Evolutionary conservation across 2,888 invertebrate species (phyloP).

Genomic region (Euclidia mi): DNA sequence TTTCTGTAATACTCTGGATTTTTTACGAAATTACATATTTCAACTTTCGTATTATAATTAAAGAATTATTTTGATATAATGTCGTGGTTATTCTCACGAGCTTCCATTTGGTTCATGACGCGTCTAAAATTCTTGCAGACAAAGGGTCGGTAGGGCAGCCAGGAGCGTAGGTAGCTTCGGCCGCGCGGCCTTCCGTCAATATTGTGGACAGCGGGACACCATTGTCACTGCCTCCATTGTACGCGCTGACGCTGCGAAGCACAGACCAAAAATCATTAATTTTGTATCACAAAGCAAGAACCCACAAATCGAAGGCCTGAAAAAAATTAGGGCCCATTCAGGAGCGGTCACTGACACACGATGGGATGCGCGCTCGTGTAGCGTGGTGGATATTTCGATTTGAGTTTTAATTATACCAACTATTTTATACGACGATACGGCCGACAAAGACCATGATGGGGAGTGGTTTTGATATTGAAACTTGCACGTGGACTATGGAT

Average conservation of each 20-base stretch:
- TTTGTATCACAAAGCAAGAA: slow-evolving; percentile 89
- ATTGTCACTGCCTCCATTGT: slow-evolving; percentile 86
- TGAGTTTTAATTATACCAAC: slow-evolving; percentile 79
- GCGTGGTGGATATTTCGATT: slow-evolving; percentile 74
- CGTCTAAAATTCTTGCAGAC: slow-evolving; percentile 81
- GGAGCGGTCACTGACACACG: slow-evolving; percentile 83
- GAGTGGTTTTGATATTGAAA: slow-evolving; percentile 47
- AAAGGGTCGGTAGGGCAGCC: slow-evolving; percentile 75
- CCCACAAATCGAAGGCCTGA: slow-evolving; percentile 87
- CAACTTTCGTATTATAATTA: slow-evolving; percentile 63
- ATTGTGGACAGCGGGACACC: slow-evolving; percentile 88
- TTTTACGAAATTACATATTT: background rate
- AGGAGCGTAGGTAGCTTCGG: slow-evolving; percentile 83
- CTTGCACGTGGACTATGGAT: slow-evolving; percentile 43
- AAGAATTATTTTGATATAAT: slow-evolving; percentile 72
- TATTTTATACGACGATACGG: slow-evolving; percentile 46
- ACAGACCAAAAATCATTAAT: slow-evolving; percentile 90
- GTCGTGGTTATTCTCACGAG: slow-evolving; percentile 77
- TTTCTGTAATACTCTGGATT: background rate
- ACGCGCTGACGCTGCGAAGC: slow-evolving; percentile 77
- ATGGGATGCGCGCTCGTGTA: slow-evolving; percentile 63
- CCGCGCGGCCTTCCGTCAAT: slow-evolving; percentile 82
- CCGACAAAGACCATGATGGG: slow-evolving; percentile 40
- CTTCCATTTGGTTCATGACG: slow-evolving; percentile 83
- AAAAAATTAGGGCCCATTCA: slow-evolving; percentile 86